These are phyloP conservation scores for Guaruba guarouba DNA, from an alignment of 2,113 vertebrate species.

Conservation along the genomic window DNA sequence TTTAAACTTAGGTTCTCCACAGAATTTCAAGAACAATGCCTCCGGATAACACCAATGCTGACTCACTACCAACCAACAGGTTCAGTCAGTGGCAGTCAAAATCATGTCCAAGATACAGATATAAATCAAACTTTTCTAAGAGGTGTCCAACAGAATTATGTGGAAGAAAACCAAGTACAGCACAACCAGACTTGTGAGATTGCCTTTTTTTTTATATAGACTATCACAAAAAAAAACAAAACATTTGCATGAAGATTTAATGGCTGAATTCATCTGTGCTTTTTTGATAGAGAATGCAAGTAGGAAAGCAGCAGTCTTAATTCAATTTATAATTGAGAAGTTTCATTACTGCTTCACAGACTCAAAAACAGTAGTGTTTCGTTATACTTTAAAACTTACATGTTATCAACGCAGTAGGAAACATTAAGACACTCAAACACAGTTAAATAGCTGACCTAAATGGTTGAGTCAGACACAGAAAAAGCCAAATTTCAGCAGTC, in stretches of 20 bases:
- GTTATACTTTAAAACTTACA: background rate
- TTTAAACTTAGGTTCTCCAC: background rate
- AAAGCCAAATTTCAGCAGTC: background rate
- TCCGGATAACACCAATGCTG: accelerated
- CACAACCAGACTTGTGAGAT: background rate
- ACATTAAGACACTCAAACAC: background rate
- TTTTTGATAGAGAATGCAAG: background rate
- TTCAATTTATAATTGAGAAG: background rate
- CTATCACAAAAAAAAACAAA: background rate
- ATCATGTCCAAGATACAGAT: background rate
- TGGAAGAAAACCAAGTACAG: background rate
- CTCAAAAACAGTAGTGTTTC: background rate
- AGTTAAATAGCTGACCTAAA: background rate
- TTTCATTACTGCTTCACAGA: background rate
- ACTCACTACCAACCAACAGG: accelerated
- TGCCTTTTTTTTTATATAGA: background rate
- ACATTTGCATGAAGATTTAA: background rate
- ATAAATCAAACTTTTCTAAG: background rate
- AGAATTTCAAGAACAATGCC: background rate
- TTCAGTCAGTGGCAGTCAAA: background rate
- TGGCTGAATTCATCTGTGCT: background rate
- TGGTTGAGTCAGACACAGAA: background rate
- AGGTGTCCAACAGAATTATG: background rate
- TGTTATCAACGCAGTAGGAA: background rate
- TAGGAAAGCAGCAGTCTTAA: background rate